Conservation (phyloP, 1,140 invertebrate genomes). For the Pseudachorutes palmiensis region DNA sequence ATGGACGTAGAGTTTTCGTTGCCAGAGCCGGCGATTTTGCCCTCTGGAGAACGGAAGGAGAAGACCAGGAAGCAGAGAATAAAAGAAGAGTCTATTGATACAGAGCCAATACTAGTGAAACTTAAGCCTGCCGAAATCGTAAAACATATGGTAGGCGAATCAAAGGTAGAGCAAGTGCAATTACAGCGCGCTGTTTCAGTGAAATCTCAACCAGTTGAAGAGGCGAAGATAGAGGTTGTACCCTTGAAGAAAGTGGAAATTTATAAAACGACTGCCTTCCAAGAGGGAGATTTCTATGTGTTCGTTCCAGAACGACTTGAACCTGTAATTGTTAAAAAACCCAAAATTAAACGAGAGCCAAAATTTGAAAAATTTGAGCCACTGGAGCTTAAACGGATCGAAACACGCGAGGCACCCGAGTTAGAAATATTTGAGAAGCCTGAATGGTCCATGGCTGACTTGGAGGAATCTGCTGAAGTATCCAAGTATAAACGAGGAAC, state of each 20-base stretch:
- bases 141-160: neutral
- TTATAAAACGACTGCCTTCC: neutral
- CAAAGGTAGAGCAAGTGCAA: slow-evolving; percentile 3
- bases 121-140: neutral
- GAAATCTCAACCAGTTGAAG: neutral
- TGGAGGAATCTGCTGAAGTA: neutral
- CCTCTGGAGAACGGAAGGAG: slow-evolving; percentile 3
- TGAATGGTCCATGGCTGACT: neutral
- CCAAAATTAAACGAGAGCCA: neutral
- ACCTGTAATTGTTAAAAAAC: neutral
- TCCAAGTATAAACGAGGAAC: neutral
- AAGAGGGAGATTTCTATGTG: neutral
- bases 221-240: neutral
- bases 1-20: neutral
- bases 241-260: neutral
- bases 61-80: neutral
- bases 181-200: neutral
- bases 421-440: slow-evolving; percentile 15
- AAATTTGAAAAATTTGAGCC: slow-evolving; percentile 15
- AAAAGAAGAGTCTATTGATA: neutral
- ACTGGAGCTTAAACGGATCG: slow-evolving; percentile 8
- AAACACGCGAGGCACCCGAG: neutral
- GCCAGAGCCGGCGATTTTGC: slow-evolving; percentile 3
- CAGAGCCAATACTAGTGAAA: neutral
- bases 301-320: slow-evolving; percentile 10